A percentile compares a stretch with the other conserved stretches of the same genome.
Evolutionary conservation across 1,140 invertebrate genomes (phyloP).

Genomic region (Drosophila erecta): DNA sequence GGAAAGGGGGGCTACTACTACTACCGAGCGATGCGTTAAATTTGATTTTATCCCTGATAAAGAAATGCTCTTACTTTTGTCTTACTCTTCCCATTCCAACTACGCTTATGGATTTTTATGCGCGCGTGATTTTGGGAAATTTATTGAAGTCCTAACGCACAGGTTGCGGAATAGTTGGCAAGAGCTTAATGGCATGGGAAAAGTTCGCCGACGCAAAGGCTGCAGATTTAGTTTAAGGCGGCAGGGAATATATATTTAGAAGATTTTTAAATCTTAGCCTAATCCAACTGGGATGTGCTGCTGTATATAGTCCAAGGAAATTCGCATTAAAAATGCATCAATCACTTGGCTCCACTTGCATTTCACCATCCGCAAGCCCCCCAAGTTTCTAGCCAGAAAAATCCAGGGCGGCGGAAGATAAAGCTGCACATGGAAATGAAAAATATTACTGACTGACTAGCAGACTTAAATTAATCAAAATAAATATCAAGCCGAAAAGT

Average conservation of each 20-base stretch:
- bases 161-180: constrained; percentile 4
- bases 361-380: not conserved
- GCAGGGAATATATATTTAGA: no score
- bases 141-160: constrained; percentile 36
- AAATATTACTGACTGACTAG: constrained; percentile 57
- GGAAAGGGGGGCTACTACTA: constrained; percentile 5
- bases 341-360: constrained; percentile 58
- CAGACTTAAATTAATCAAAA: constrained; percentile 71
- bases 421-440: constrained; percentile 59
- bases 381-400: constrained; percentile 26
- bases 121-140: constrained; percentile 44
- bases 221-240: not conserved
- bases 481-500: constrained; percentile 47
- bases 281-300: not conserved
- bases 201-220: not conserved
- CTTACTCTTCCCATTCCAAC: constrained; percentile 16
- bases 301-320: constrained; percentile 37
- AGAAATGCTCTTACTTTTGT: constrained; percentile 45
- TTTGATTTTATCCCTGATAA: constrained; percentile 79
- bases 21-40: constrained; percentile 75
- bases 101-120: constrained; percentile 47
- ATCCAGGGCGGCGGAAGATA: constrained; percentile 37
- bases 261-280: not conserved
- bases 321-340: constrained; percentile 83
- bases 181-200: not conserved